Conservation (phyloP, 2,113 vertebrate genomes). For the Naja naja region DNA sequence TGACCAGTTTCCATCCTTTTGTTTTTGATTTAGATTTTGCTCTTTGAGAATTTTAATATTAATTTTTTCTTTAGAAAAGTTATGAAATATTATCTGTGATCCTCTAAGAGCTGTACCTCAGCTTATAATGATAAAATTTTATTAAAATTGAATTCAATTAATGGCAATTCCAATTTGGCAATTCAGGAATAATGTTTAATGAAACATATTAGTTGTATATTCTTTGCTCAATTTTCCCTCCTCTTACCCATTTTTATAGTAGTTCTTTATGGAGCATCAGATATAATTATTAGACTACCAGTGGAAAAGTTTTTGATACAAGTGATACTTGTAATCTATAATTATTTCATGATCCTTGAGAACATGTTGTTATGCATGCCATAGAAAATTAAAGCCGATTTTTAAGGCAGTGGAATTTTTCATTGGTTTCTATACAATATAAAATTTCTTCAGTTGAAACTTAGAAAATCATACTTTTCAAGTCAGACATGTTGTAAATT, state of each 20-base stretch:
- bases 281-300: neutral
- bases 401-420: neutral
- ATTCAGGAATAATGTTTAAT: neutral
- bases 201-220: neutral
- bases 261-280: neutral
- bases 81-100: neutral
- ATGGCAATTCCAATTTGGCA: neutral
- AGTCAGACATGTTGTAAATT: neutral
- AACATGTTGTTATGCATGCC: neutral
- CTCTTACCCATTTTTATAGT: neutral
- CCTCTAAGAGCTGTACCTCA: neutral
- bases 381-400: neutral
- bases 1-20: neutral
- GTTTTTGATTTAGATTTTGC: neutral
- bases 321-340: neutral
- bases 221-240: neutral
- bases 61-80: neutral
- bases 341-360: neutral
- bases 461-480: neutral
- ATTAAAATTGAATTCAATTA: neutral
- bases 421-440: neutral
- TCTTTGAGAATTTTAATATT: slow-evolving; percentile 12
- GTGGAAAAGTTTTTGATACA: neutral
- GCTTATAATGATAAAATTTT: neutral
- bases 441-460: neutral